Evolutionary conservation across 1,140 invertebrate species (phyloP).

Genomic region (Drosophila obscura): DNA sequence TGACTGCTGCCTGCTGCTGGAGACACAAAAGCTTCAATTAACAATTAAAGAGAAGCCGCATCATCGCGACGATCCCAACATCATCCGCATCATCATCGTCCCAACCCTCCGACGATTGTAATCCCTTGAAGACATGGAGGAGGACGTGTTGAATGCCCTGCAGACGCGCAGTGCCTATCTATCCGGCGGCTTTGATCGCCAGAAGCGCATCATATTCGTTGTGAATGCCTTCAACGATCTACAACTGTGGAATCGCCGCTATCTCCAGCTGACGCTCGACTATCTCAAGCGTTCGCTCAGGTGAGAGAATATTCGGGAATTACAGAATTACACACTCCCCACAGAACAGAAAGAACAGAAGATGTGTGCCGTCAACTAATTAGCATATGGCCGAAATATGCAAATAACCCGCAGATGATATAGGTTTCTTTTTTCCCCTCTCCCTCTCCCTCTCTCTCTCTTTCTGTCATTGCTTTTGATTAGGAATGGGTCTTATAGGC

Average conservation of each 20-base stretch:
- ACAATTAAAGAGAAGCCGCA: constrained; percentile 52
- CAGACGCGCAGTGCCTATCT: constrained; percentile 86
- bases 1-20: constrained; percentile 17
- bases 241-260: constrained; percentile 84
- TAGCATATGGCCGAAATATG: constrained; percentile 73
- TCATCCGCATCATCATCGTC: constrained; percentile 5
- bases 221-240: constrained; percentile 87
- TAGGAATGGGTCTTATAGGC: constrained; percentile 39
- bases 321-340: background rate
- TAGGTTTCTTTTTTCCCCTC: constrained; percentile 29
- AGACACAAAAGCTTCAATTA: constrained; percentile 45
- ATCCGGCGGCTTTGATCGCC: constrained; percentile 88
- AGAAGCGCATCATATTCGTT: constrained; percentile 87
- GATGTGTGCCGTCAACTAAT: constrained; percentile 49
- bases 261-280: constrained; percentile 85
- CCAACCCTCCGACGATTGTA: background rate
- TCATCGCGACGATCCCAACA: constrained; percentile 38
- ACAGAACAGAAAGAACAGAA: background rate
- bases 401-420: constrained; percentile 70
- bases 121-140: constrained; percentile 70
- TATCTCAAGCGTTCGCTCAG: constrained; percentile 87
- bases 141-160: constrained; percentile 85
- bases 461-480: constrained; percentile 59
- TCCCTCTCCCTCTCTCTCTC: constrained; percentile 3
- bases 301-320: constrained; percentile 80